Evolutionary conservation across 2,113 vertebrate genomes (phyloP).

Genomic region (Epinephelus moara): DNA sequence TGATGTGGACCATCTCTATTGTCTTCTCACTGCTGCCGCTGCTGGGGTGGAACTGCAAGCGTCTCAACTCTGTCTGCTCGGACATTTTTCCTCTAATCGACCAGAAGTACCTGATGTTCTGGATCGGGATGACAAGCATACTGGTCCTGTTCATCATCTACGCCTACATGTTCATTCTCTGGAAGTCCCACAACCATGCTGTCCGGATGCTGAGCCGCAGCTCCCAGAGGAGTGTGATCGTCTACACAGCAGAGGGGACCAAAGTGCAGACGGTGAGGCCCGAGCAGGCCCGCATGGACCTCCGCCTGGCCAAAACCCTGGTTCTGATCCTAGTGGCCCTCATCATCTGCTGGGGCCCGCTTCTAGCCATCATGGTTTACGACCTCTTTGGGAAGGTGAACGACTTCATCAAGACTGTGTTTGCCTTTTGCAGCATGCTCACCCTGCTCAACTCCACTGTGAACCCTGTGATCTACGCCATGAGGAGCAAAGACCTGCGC

Average conservation of each 20-base stretch:
- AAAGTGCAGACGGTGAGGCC: constrained; percentile 96
- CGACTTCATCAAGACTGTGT: constrained; percentile 95
- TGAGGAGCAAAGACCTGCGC: constrained; percentile 97
- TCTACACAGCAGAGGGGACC: constrained; percentile 92
- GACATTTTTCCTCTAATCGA: constrained; percentile 99
- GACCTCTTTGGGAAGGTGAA: constrained; percentile 98
- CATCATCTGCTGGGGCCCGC: constrained; percentile 99
- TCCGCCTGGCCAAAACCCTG: constrained; percentile 97
- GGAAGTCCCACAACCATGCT: constrained; percentile 97
- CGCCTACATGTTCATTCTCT: constrained; percentile 98
- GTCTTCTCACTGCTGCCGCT: constrained; percentile 94
- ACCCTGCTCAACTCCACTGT: constrained; percentile 97
- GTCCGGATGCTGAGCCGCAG: constrained; percentile 97
- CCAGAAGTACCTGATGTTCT: constrained; percentile 96
- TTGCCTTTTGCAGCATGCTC: constrained; percentile 98
- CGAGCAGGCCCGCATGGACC: constrained; percentile 98
- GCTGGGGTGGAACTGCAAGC: constrained; percentile 99
- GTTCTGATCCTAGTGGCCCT: constrained; percentile 96
- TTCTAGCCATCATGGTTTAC: constrained; percentile 97
- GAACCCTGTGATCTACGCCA: constrained; percentile 98
- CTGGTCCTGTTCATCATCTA: constrained; percentile 97
- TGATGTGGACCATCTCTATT: constrained; percentile 98
- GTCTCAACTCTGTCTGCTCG: constrained; percentile 92
- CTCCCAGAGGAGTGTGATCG: constrained; percentile 95
- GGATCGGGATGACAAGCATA: constrained; percentile 95